A percentile compares a stretch with the other conserved stretches of the same genome.
These are phyloP conservation scores for Colletes collaris DNA, from an alignment of 2,888 invertebrate genomes.

Conservation along the genomic window DNA sequence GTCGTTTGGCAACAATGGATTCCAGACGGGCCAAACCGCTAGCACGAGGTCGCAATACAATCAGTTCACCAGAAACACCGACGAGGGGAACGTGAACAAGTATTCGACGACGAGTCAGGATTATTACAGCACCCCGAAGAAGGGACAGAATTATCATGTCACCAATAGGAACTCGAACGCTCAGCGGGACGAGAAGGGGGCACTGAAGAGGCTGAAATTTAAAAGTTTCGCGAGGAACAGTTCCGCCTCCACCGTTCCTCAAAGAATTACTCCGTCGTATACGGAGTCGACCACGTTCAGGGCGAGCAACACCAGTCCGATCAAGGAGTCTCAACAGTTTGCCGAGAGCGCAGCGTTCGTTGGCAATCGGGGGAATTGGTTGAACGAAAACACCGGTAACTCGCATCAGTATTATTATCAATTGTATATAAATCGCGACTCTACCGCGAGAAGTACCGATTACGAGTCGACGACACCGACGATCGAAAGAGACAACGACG, in stretches of 20 bases:
- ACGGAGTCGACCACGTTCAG: slow-evolving; percentile 80
- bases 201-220: slow-evolving; percentile 59
- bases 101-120: slow-evolving; percentile 62
- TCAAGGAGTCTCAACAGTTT: slow-evolving; percentile 88
- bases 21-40: slow-evolving; percentile 30
- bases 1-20: slow-evolving; percentile 13
- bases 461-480: slow-evolving; percentile 29
- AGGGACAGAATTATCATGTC: slow-evolving; percentile 64
- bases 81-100: slow-evolving; percentile 64
- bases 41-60: slow-evolving; percentile 26
- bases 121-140: slow-evolving; percentile 43
- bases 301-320: slow-evolving; percentile 83
- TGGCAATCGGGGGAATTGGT: slow-evolving; percentile 82
- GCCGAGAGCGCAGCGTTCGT: slow-evolving; percentile 92
- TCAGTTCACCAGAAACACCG: slow-evolving; percentile 37
- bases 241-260: slow-evolving; percentile 50
- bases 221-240: slow-evolving; percentile 67
- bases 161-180: slow-evolving; percentile 63
- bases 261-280: slow-evolving; percentile 76
- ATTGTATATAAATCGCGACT: slow-evolving; percentile 63
- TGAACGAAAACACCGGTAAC: slow-evolving; percentile 65
- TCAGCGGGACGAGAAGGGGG: slow-evolving; percentile 67
- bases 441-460: slow-evolving; percentile 20
- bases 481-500: slow-evolving; percentile 9
- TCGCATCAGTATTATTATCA: slow-evolving; percentile 63